Evolutionary conservation across 2,888 invertebrate genomes (phyloP).

Genomic region (Caenorhabditis virilis): DNA sequence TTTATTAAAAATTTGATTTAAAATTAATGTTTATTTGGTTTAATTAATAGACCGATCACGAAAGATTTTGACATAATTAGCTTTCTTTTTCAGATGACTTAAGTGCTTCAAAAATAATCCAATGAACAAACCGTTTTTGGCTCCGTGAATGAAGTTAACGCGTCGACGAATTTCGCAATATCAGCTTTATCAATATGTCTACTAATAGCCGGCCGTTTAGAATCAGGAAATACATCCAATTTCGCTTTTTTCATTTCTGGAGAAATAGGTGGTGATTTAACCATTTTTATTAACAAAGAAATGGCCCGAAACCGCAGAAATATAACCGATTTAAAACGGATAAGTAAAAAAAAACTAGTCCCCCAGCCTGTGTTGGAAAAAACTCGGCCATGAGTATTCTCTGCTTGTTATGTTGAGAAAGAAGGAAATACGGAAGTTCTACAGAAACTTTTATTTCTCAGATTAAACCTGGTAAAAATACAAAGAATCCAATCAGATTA

Average conservation of each 20-base stretch:
- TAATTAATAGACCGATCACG: too few species aligned
- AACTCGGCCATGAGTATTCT: too few species aligned
- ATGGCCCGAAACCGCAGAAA: too few species aligned
- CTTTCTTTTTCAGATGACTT: too few species aligned
- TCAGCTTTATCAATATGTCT: slow-evolving; percentile 14
- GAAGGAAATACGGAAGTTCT: not conserved
- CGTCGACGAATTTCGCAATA: slow-evolving; percentile 11
- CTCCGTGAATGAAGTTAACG: slow-evolving; percentile 18
- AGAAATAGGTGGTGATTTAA: slow-evolving; percentile 26
- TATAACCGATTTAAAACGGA: not conserved
- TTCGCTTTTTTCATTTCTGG: slow-evolving; percentile 30
- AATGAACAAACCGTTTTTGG: slow-evolving; percentile 21
- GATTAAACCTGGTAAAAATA: too few species aligned
- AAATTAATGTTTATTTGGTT: too few species aligned
- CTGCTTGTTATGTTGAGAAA: not conserved
- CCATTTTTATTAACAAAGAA: slow-evolving; percentile 8
- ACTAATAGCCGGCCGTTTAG: not conserved
- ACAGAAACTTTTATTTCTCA: too few species aligned
- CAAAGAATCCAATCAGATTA: too few species aligned
- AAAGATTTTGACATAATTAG: too few species aligned
- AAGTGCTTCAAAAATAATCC: too few species aligned
- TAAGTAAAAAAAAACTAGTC: not conserved
- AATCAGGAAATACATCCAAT: slow-evolving; percentile 14
- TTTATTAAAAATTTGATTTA: too few species aligned
- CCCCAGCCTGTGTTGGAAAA: not conserved